Base-by-base conservation (phyloP, 1,140 invertebrate species). In the Musca domestica region DNA sequence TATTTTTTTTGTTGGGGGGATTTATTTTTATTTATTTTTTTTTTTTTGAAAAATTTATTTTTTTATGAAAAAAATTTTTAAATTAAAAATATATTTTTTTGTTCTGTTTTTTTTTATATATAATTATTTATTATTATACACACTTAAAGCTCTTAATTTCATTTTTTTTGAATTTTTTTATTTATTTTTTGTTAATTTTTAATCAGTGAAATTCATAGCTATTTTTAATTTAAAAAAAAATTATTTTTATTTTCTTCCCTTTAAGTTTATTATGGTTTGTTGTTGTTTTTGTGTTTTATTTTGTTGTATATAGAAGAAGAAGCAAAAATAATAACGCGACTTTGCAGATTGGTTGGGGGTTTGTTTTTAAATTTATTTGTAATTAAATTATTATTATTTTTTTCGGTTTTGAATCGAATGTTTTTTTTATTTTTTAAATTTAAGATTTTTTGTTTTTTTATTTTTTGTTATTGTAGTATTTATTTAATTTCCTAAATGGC, bases 121-220 rank as follows among this genome's bases (percentile, higher is more conserved):
- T 66, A 20, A 54, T 27, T 30, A 66, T 67, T 27, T 30, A 66
- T 67, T 67, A 67, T 67, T 67, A 25, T 67, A 67, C 65, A 67
- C 49, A 54, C 30, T 54, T 51, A 67, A 54, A 67, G 49, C 49
- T 52, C 30, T 54, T 54, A 15, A 52, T 51, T 27, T 41, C 2
- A 51, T 51, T 27, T 64, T 66, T 66, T 6, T 25, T 5, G 34
- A 41, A 27, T 30, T n/a, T 66, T 54, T 25, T 20, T 51, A 1
- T 46, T 23, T 56, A n/a, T 34, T 41, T 51, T 34, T 17, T 54
- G n/a, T 46, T 46, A 10, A 27, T 54, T 30, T 30, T 41, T 66
- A 52, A 30, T 67, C 65, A 67, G 47, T 51, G 65, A 67, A 52
- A 67, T 67, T 67, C 65, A 67, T 67, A 67, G 65, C 51, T 67